phyloP scores from a whole-genome alignment of 2,888 invertebrate genomes.

The Alitta virens region DNA sequence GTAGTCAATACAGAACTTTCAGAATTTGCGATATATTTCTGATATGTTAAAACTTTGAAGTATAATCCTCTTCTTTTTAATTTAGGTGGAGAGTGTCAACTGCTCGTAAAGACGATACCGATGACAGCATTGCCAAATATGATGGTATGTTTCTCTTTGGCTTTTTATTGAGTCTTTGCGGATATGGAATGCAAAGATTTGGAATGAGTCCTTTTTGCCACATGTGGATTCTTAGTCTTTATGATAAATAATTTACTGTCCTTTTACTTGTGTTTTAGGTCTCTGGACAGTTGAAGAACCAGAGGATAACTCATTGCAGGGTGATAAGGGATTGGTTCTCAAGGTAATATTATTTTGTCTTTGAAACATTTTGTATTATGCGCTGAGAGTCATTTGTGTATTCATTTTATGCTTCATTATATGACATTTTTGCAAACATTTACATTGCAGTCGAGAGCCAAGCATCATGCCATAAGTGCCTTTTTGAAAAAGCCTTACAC shows the following conservation, averaged over 20 bases:
- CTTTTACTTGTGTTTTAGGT: constrained; percentile 62
- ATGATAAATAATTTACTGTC: no score
- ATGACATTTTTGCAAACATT: not conserved
- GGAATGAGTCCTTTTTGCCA: not conserved
- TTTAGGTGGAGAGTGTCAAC: constrained; percentile 79
- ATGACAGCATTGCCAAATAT: constrained; percentile 90
- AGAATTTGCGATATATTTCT: not conserved
- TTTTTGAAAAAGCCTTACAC: constrained; percentile 75
- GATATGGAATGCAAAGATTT: no score
- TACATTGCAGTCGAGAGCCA: constrained; percentile 74
- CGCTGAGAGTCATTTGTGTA: not conserved
- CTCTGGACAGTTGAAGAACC: constrained; percentile 70
- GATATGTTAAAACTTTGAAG: not conserved
- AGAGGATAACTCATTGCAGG: constrained; percentile 72
- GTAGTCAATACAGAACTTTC: not conserved
- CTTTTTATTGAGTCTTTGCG: not conserved
- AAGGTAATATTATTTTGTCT: constrained; percentile 60
- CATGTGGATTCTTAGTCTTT: not conserved
- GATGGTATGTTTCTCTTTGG: constrained; percentile 67
- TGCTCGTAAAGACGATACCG: constrained; percentile 82
- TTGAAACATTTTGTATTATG: not conserved
- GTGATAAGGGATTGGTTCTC: constrained; percentile 83
- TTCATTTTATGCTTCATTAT: no score
- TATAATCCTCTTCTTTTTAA: constrained; percentile 5
- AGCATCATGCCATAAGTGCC: constrained; percentile 90